Evolutionary conservation across 2,797 vertebrate genomes (phyloP), one percentile per base, ranked within the genome.

Genomic region (Mastacembelus armatus): DNA sequence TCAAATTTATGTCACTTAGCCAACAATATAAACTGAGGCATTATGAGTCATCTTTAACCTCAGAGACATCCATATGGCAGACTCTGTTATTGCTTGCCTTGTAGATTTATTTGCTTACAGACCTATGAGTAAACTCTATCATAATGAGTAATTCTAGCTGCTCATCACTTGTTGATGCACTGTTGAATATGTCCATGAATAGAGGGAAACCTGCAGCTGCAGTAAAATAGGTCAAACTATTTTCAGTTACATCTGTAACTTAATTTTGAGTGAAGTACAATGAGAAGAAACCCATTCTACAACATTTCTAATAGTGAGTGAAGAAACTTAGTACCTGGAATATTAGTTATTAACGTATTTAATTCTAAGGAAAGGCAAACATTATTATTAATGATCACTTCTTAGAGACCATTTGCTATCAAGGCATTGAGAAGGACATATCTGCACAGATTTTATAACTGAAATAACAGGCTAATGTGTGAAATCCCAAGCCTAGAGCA

Each of bases 161-260:
- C 52, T 38, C 22, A 18, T 76, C 49, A 49, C 56, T 61, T 65
- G 56, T 66, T 38, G 15, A 70, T 51, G 19, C 29, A 18, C 45
- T 66, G 56, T 63, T 55, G 33, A 54, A 33, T 18, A 7, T 38
- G 42, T 58, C 49, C 55, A 43, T 40, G 57, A 79, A 73, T 64
- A 51, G 33, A 71, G 45, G 64, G 52, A 66, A 68, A 68, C 50
- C 27, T 73, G 58, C 64, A 77, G 55, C 67, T 66, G 55, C 18
- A 45, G 29, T 30, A 50, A 86, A 82, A 72, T 70, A 60, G 71
- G 71, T 71, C 66, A 80, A 51, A 81, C 66, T 66, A 58, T 79
- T 73, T 49, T 67, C 58, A 66, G 67, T 30, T 30, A 60, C 65
- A 68, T 63, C 44, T 47, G 79, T 66, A 57, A 48, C 54, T 66